Conservation (phyloP, 1,140 invertebrate species). For the Drosophila elegans region DNA sequence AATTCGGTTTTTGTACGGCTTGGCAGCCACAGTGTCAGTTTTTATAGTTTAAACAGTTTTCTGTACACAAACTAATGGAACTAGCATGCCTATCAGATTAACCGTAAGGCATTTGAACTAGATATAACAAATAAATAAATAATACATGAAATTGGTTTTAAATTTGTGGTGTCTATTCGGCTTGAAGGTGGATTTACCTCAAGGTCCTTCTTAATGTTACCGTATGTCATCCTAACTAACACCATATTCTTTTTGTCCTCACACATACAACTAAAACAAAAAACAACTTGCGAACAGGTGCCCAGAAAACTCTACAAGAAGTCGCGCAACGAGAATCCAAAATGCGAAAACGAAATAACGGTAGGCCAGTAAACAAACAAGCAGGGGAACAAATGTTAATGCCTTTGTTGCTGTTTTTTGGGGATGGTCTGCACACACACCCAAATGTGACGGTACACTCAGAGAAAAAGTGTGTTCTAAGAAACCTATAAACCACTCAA, state of each 20-base stretch:
- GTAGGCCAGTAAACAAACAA: slow-evolving; percentile 51
- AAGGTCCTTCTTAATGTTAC: no score
- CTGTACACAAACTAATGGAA: slow-evolving; percentile 43
- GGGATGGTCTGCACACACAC: slow-evolving; percentile 16
- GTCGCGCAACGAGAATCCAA: slow-evolving; percentile 8
- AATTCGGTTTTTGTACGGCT: slow-evolving; percentile 50
- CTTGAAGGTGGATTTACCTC: no score
- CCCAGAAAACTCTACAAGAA: slow-evolving; percentile 47
- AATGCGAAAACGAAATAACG: slow-evolving; percentile 47
- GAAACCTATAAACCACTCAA: background rate
- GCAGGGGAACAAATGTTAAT: slow-evolving; percentile 27
- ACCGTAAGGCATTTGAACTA: slow-evolving; percentile 33
- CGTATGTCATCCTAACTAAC: no score
- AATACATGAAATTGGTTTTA: slow-evolving; percentile 17
- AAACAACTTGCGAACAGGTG: slow-evolving; percentile 61
- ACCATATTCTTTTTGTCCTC: background rate
- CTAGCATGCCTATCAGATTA: slow-evolving; percentile 30
- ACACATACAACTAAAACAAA: slow-evolving; percentile 71
- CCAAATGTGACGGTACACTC: slow-evolving; percentile 13
- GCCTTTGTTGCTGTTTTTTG: slow-evolving; percentile 30
- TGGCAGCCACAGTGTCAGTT: slow-evolving; percentile 47
- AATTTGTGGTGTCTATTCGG: background rate
- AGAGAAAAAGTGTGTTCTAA: background rate
- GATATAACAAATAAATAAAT: slow-evolving; percentile 52
- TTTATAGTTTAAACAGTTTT: slow-evolving; percentile 54